Evolutionary conservation across 2,113 vertebrate species (phyloP), one percentile per base, ranked within the genome.

Genomic region (Empidonax traillii): DNA sequence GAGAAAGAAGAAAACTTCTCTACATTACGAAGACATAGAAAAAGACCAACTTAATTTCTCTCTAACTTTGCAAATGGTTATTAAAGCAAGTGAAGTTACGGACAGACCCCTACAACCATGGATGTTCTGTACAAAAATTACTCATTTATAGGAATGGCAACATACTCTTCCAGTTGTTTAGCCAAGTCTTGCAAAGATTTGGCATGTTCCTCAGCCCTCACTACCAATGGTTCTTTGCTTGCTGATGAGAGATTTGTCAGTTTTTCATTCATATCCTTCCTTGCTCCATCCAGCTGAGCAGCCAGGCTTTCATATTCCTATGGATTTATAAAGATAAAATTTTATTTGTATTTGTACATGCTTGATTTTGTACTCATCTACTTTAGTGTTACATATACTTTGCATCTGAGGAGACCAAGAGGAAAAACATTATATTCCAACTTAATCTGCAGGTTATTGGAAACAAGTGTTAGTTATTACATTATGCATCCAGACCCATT

Each of bases 281-380:
- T 98, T 87, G 98, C 98, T 44, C 98, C 98, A 93, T 99, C 98
- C 96, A 99, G 93, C 87, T 98, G 97, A 71, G 98, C 98, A 47
- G 98, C 98, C 75, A 99, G 94, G 63, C 96, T 95, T 96, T 99
- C 98, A 35, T 99, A 99, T 69, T 99, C 99, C 99, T 99, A 37
- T 4, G 19, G 52, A 68, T 91, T 95, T 52, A 80, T 28, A 89
- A 65, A 86, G 4, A 75, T 2, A n/a, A 31, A 18, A 53, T 43
- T 55, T 52, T 43, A 81, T 59, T 77, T 92, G 37, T 52, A 46
- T 63, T 69, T 41, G 31, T 17, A 61, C 16, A 23, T 14, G 27
- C 63, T 71, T 75, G 30, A 76, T 79, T 85, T 82, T 78, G 24
- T 11, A 13, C n/a, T 19, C 0, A 0, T 44, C 44, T 63, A 24